Base-by-base conservation (phyloP, 2,113 vertebrate genomes). In the Odontophorus gujanensis region DNA sequence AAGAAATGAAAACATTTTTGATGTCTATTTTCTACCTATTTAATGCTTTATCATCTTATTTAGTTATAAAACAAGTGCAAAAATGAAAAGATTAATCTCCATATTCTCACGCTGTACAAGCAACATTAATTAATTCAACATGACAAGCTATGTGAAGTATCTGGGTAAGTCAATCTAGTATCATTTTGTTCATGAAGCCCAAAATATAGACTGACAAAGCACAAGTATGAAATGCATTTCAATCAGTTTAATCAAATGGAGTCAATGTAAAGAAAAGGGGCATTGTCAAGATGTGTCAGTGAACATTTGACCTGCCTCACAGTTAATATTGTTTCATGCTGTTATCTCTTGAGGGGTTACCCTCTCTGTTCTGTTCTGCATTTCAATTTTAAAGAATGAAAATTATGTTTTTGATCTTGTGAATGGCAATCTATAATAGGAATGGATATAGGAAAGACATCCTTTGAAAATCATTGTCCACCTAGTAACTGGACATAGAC, bases 221-320 rank as follows among this genome's bases (percentile, higher is more conserved):
- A 93, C 96, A 93, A 97, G 85, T 92, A 95, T 86, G 93, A 92
- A 96, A 95, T 94, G 95, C 93, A 84, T 96, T 96, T 96, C 96
- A 95, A 97, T 96, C 93, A 90, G 79, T 95, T 95, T 95, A 96
- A 94, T 97, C 96, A 96, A 95, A 95, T 81, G 74, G 90, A 96
- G 93, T 96, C 87, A 95, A 88, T 86, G 93, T 95, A 95, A 95
- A 95, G 94, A 92, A 96, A 88, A 95, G 80, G 85, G 96, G 94
- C 94, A 95, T 93, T 95, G 96, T 96, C 94, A 96, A 93, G 95
- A 97, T 77, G 93, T 95, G 95, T 92, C 96, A 97, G 93, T 96
- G 93, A 95, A 96, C 90, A 95, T 97, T 93, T 93, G 96, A 96
- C 94, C 94, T 93, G 82, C 93, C 91, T 95, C 75, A 82, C 80